Evolutionary conservation across 2,113 vertebrate genomes (phyloP).

Genomic region (Pseudorectes ferrugineus): DNA sequence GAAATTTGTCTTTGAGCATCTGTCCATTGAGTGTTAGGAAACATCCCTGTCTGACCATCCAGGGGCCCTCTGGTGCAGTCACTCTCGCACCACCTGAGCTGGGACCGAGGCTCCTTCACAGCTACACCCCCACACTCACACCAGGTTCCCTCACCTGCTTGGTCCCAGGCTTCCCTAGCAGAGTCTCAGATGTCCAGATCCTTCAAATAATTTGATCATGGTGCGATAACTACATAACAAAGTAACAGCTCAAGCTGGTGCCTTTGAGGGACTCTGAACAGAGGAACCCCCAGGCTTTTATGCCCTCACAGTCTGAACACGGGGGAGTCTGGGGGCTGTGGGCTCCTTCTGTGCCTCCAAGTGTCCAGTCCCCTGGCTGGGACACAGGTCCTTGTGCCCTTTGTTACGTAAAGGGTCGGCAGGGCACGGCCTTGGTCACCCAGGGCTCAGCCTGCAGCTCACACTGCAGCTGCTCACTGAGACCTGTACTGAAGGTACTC

Average conservation of each 20-base stretch:
- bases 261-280: neutral
- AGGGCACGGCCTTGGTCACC: accelerated
- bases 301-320: accelerated
- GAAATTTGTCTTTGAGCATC: neutral
- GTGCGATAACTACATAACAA: neutral
- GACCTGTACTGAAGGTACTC: neutral
- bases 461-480: neutral
- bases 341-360: neutral
- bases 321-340: neutral
- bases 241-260: neutral
- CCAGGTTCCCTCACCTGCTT: neutral
- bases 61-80: too few species aligned
- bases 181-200: neutral
- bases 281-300: neutral
- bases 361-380: too few species aligned
- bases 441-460: neutral
- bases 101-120: accelerated
- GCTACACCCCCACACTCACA: neutral
- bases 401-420: accelerated
- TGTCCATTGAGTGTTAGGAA: neutral
- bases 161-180: neutral
- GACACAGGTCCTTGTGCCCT: neutral
- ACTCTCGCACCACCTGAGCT: accelerated
- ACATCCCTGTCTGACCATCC: neutral
- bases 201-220: neutral